Evolutionary conservation across 2,888 invertebrate genomes (phyloP), one percentile per base, ranked within the genome.

Genomic region (Sphaeridia pumilis): DNA sequence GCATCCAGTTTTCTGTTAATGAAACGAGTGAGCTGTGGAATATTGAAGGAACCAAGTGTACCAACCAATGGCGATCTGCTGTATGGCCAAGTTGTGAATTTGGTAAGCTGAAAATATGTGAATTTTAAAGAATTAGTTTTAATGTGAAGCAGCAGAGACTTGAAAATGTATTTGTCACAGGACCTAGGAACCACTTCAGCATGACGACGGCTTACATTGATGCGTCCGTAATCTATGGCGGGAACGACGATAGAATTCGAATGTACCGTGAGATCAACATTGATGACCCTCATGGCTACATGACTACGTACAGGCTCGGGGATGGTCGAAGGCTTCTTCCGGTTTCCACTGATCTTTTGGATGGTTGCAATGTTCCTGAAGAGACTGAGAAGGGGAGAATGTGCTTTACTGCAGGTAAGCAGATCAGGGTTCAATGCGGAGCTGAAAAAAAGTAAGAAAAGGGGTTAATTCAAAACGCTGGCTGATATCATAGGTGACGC

Each of bases 321-420:
- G 76, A 81, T 63, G 82, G 81, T 0, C 72, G 82, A 26, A 77
- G 79, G 20, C 72, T 88, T 10, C 72, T 88, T 48, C 87, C 87
- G 0, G 51, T 58, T 3, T 58, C 58, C 22, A 35, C 52, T 12
- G 80, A 86, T 67, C 76, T 78, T 0, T 72, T 77, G 41, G 87
- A 87, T 66, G 84, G 86, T 1, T 88, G 88, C 66, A 87, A 88
- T 67, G 76, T 81, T 2, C 75, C 73, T 31, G 76, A 76, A 58
- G 81, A 84, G 75, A 77, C 74, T 48, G 73, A 74, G 0, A 73
- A 78, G 49, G 84, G 85, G 14, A 76, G 80, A 60, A 88, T 87
- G 67, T 87, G 87, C 67, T 88, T 87, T 66, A 76, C 80, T 57
- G 78, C 84, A 12, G 84, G 84, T 75, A 60, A 31, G 7, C n/a